These are phyloP conservation scores for Drosophila pandora DNA, from an alignment of 1,140 invertebrate genomes.

Conservation along the genomic window DNA sequence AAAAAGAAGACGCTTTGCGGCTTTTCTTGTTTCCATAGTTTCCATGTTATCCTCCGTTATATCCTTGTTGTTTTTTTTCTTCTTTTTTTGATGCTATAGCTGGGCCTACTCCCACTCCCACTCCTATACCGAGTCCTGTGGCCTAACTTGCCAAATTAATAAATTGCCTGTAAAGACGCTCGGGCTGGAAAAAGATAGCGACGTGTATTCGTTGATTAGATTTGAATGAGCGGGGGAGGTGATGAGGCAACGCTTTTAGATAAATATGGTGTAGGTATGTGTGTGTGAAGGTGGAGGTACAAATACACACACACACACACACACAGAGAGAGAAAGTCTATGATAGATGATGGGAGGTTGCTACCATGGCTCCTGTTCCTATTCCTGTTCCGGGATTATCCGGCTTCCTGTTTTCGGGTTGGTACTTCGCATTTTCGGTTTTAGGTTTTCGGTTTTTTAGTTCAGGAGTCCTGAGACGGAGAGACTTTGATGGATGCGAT, in stretches of 20 bases:
- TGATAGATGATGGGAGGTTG: conserved; percentile 57
- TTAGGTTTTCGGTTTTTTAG: background rate
- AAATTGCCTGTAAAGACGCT: conserved; percentile 76
- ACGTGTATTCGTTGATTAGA: conserved; percentile 66
- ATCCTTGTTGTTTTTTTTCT: background rate
- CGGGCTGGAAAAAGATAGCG: conserved; percentile 40
- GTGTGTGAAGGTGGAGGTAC: conserved; percentile 3
- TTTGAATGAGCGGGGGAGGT: conserved; percentile 58
- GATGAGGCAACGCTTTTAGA: background rate
- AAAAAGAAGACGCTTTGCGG: conserved; percentile 69
- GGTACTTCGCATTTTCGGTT: background rate
- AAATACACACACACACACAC: too few relatives aligned
- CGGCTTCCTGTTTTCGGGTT: conserved; percentile 1
- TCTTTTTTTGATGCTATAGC: too few relatives aligned
- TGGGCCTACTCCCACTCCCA: conserved; percentile 1
- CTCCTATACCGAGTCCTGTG: conserved; percentile 17
- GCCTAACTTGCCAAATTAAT: conserved; percentile 70
- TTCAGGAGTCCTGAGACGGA: background rate
- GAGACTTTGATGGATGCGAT: conserved; percentile 52
- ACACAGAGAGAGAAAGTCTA: conserved; percentile 31
- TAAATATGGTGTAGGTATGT: background rate
- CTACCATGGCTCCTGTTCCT: conserved; percentile 26
- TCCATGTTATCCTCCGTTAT: background rate
- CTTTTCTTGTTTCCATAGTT: conserved; percentile 19
- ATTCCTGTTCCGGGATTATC: background rate